Evolutionary conservation across 2,113 vertebrate species (phyloP).

Genomic region (Ammospiza caudacuta): DNA sequence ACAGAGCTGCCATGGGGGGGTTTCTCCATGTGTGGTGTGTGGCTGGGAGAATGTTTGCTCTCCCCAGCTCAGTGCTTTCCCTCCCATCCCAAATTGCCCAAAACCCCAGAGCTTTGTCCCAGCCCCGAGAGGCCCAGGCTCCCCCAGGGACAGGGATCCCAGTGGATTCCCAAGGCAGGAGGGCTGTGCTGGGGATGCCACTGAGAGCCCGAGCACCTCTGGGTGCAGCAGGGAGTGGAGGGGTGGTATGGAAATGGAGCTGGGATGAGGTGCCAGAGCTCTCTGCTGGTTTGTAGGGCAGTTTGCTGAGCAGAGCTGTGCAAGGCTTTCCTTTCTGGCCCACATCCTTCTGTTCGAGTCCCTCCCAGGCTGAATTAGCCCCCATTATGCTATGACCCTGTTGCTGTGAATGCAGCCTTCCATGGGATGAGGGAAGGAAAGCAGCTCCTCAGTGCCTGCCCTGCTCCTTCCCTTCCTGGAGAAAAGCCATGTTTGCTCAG

Average conservation of each 20-base stretch:
- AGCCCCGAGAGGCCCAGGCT: not conserved
- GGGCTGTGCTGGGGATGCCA: not conserved
- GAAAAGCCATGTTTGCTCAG: not conserved
- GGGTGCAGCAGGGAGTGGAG: not conserved
- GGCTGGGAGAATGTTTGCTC: not conserved
- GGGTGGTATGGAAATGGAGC: not conserved
- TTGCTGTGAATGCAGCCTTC: not conserved
- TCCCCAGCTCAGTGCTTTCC: not conserved
- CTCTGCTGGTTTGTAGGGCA: fast-evolving
- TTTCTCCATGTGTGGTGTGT: not conserved
- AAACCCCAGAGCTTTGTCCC: not conserved
- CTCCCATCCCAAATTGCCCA: not conserved
- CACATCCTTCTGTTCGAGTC: not conserved
- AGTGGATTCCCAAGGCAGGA: not conserved
- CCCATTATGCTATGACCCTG: not conserved
- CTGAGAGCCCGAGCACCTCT: fast-evolving
- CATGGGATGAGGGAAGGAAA: not conserved
- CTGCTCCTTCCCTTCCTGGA: not conserved
- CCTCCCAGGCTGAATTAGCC: not conserved
- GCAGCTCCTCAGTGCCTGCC: not conserved
- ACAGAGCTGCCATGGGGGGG: fast-evolving
- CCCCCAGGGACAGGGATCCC: not conserved
- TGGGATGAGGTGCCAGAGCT: not conserved
- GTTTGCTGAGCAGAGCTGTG: not conserved
- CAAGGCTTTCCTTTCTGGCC: not conserved